Conservation (phyloP, 2,113 vertebrate genomes). For the Rhabdomys dilectus region DNA sequence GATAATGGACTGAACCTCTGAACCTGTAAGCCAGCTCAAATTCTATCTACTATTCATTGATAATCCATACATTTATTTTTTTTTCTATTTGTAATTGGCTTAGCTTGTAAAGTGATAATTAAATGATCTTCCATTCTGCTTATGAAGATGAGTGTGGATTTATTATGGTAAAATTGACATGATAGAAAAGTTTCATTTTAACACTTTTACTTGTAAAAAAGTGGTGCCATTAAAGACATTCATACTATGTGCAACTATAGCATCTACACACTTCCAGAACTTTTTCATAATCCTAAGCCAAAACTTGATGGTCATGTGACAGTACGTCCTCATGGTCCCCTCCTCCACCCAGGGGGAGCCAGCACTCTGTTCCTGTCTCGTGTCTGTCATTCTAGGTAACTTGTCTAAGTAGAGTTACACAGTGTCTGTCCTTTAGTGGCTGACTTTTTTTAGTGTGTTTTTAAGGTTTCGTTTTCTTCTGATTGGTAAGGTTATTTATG, state of each 20-base stretch:
- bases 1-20: too few species aligned
- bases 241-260: neutral
- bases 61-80: neutral
- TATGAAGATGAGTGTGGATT: neutral
- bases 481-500: neutral
- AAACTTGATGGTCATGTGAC: neutral
- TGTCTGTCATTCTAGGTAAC: neutral
- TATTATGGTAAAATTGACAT: neutral
- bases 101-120: neutral
- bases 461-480: neutral
- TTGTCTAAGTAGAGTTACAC: neutral
- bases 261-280: neutral
- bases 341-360: neutral
- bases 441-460: neutral
- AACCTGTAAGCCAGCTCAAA: too few species aligned
- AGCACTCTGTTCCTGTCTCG: neutral
- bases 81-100: neutral
- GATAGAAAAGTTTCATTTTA: neutral
- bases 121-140: neutral
- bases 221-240: neutral
- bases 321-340: neutral
- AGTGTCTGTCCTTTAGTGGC: neutral
- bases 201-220: neutral
- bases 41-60: neutral
- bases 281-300: neutral